phyloP scores from a whole-genome alignment of 2,888 invertebrate species.

The Eulithis prunata region DNA sequence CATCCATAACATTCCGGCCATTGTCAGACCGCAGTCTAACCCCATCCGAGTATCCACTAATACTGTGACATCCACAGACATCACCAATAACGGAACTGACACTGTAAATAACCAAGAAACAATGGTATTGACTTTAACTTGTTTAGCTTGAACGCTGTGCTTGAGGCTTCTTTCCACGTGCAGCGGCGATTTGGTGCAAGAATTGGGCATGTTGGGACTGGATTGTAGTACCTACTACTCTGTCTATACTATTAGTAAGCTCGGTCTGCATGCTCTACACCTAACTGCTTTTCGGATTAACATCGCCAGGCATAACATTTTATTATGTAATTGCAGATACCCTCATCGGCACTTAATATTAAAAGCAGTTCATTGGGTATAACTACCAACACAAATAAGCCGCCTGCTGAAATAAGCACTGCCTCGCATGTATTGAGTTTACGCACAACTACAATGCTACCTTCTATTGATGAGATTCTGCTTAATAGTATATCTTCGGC shows the following conservation, averaged over 20 bases:
- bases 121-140: conserved; percentile 82
- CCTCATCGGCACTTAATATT: conserved; percentile 81
- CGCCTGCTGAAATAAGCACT: conserved; percentile 80
- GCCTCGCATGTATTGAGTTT: conserved; percentile 84
- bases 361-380: conserved; percentile 80
- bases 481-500: conserved; percentile 86
- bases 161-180: conserved; percentile 69
- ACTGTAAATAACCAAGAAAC: conserved; percentile 83
- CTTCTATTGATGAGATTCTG: conserved; percentile 85
- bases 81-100: conserved; percentile 85
- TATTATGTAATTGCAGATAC: conserved; percentile 82
- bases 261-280: conserved; percentile 71
- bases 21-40: conserved; percentile 83
- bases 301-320: conserved; percentile 71
- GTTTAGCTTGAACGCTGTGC: conserved; percentile 79
- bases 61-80: conserved; percentile 84
- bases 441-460: conserved; percentile 84
- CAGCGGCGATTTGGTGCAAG: conserved; percentile 50
- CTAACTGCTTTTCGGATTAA: conserved; percentile 61
- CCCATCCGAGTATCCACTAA: conserved; percentile 87
- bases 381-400: conserved; percentile 74
- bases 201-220: conserved; percentile 48
- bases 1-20: conserved; percentile 84
- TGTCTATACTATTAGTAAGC: conserved; percentile 53
- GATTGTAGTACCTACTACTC: conserved; percentile 42